Evolutionary conservation across 2,797 vertebrate species (phyloP), one percentile per base, ranked within the genome.

Genomic region (Sparidentex hasta): DNA sequence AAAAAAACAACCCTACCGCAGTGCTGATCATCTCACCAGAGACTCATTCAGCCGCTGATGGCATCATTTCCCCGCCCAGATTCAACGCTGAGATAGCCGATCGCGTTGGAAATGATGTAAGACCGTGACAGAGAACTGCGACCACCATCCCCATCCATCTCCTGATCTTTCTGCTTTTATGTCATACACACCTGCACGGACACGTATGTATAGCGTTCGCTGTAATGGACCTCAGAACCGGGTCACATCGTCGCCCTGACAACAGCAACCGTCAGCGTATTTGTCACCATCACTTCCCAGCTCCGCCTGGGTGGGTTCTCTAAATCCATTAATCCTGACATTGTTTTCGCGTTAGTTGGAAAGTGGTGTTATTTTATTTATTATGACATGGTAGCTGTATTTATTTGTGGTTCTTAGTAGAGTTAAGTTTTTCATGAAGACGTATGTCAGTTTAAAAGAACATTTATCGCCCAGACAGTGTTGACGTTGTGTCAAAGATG

Each of bases 21-120:
- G 29, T 0, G 11, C 63, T 81, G 76, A 74, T 69, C 69, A 76
- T 20, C 68, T 58, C 65, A 57, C 80, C 25, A 52, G 76, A 68
- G 76, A 57, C 68, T 54, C 72, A 59, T 78, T 80, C 55, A 65
- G n/a, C 50, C 80, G 79, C 65, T 70, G 74, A 78, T 33, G 33
- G 33, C 33, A 7, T 33, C 33, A 33, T 33, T 33, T 65, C 58
- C 48, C 12, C 9, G 20, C 64, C 23, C 2, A 66, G 76, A 85
- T 65, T 70, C 57, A 64, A 12, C 21, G 51, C 29, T 57, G 51
- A 3, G 21, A 50, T 66, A 52, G 62, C 58, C 65, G 13, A 62
- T 65, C 27, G 6, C 33, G 16, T n/a, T 17, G 41, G 13, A 47
- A 41, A 70, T 51, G 11, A 76, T 69, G 48, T 43, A 55, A 54